Percentiles rank a stretch among this genome's conserved stretches.
Evolutionary conservation across 2,888 invertebrate species (phyloP).

Genomic region (Cylindroiulus punctatus): DNA sequence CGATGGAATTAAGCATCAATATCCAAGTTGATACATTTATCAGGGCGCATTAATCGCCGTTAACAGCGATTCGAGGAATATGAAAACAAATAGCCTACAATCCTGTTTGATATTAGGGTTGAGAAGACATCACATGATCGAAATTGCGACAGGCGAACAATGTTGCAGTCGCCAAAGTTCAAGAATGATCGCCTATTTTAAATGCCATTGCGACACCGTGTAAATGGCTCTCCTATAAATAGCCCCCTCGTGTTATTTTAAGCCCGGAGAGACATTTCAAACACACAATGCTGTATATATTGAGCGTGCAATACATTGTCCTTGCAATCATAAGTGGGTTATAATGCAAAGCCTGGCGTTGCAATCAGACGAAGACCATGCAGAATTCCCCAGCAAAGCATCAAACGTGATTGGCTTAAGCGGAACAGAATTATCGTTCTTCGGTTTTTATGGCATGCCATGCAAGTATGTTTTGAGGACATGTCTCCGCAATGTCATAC

Average conservation of each 20-base stretch:
- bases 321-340: background rate
- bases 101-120: background rate
- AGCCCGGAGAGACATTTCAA: background rate
- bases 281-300: background rate
- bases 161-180: background rate
- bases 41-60: too few relatives aligned
- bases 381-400: background rate
- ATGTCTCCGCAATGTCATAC: slow-evolving; percentile 32
- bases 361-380: background rate
- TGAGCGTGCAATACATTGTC: background rate
- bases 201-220: slow-evolving; percentile 45
- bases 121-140: background rate
- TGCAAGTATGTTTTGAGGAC: slow-evolving; percentile 44
- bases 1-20: too few relatives aligned
- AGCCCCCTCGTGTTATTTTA: slow-evolving; percentile 14
- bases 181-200: slow-evolving; percentile 35
- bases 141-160: background rate
- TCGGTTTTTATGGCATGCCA: slow-evolving; percentile 44
- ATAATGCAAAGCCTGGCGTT: background rate
- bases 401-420: slow-evolving; percentile 23
- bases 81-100: background rate
- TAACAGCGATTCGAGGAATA: background rate
- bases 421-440: slow-evolving; percentile 24
- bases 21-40: too few relatives aligned
- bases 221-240: slow-evolving; percentile 39